Conservation (phyloP, 2,797 vertebrate species). For the Myripristis jacobus region DNA sequence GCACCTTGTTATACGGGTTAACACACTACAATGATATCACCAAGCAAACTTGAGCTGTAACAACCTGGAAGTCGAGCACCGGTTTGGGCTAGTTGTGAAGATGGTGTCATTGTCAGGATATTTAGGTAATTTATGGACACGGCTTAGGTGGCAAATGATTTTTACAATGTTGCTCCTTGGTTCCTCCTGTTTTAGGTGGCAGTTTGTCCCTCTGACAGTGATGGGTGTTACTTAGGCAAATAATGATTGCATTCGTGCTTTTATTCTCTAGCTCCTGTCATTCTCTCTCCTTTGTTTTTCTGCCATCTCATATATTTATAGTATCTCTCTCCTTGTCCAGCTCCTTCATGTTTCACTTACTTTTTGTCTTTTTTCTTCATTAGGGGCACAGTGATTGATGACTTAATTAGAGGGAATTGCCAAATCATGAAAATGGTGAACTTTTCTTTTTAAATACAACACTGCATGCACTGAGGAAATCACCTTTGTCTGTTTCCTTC, state of each 20-base stretch:
- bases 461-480: no score
- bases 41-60: background rate
- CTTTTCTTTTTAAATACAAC: no score
- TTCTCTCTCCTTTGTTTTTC: background rate
- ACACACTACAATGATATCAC: background rate
- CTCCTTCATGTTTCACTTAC: background rate
- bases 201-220: constrained; percentile 32
- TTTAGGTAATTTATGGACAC: constrained; percentile 28
- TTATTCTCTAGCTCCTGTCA: constrained; percentile 5
- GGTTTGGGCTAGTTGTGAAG: no score
- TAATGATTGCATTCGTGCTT: background rate
- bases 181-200: constrained; percentile 16
- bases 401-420: background rate
- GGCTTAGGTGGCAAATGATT: constrained; percentile 25
- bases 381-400: background rate
- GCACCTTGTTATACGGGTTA: background rate
- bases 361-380: background rate
- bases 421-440: background rate
- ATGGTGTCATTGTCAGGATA: constrained; percentile 2
- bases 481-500: no score
- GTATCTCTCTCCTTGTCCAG: no score
- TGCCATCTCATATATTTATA: background rate
- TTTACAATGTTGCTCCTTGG: background rate
- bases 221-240: constrained; percentile 5
- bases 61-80: no score